A percentile compares a stretch with the other conserved stretches of the same genome.
These are phyloP conservation scores for Callipepla californica DNA, from an alignment of 2,113 vertebrate species.

Conservation along the genomic window DNA sequence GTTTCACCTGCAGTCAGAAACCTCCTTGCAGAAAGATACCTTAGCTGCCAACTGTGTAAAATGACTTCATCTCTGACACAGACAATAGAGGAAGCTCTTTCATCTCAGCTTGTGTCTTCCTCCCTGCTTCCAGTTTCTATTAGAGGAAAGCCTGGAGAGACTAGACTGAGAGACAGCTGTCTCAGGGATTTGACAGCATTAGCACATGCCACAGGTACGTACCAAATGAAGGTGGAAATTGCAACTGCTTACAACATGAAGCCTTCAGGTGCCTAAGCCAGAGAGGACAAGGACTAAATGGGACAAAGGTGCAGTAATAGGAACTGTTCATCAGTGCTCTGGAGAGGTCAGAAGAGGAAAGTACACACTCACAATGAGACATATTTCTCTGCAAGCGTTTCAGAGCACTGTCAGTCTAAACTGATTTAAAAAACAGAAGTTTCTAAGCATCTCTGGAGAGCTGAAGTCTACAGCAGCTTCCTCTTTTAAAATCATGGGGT, in stretches of 20 bases:
- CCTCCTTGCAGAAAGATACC: neutral
- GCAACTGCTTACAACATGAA: neutral
- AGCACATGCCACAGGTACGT: neutral
- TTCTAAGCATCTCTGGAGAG: neutral
- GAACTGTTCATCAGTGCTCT: neutral
- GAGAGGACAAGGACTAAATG: neutral
- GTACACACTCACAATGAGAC: neutral
- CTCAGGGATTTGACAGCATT: neutral
- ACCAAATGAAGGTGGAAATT: neutral
- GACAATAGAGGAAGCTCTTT: neutral
- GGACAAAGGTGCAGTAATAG: neutral
- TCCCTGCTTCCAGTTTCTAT: neutral
- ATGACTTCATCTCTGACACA: neutral
- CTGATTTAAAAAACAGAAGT: neutral
- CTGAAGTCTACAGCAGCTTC: neutral
- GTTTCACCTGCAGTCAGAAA: neutral
- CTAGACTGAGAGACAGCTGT: neutral
- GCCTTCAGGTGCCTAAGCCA: neutral
- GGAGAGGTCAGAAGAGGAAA: neutral
- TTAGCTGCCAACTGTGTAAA: neutral
- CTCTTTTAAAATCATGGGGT: neutral
- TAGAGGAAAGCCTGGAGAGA: neutral
- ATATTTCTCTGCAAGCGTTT: rapidly evolving
- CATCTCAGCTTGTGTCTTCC: neutral
- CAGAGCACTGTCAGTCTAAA: neutral